These are phyloP conservation scores for Sternotherus odoratus DNA, from an alignment of 2,797 vertebrate species.

Conservation along the genomic window DNA sequence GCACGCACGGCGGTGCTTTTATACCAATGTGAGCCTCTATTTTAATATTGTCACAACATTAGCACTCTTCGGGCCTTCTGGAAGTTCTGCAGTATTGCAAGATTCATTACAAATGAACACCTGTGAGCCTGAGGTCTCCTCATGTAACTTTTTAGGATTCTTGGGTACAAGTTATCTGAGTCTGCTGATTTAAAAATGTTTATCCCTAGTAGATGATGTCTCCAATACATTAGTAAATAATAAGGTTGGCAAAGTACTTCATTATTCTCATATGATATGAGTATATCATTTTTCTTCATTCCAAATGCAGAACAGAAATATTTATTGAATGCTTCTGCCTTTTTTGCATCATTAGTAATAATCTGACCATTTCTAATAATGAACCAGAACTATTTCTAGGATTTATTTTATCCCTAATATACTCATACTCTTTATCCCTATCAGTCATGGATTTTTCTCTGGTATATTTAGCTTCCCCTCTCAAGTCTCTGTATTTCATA, in stretches of 20 bases:
- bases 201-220: no score
- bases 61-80: neutral
- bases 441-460: neutral
- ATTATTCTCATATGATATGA: neutral
- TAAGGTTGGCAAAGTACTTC: constrained; percentile 22
- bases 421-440: constrained; percentile 11
- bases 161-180: no score
- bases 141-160: no score
- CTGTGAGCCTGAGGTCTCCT: neutral
- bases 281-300: neutral
- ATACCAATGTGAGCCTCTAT: neutral
- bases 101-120: neutral
- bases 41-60: neutral
- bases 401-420: neutral
- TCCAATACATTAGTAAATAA: no score
- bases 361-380: neutral
- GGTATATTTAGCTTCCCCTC: neutral
- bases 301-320: neutral
- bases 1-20: neutral
- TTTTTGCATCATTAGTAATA: constrained; percentile 11
- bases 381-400: neutral
- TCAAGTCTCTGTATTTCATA: neutral
- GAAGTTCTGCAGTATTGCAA: neutral
- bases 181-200: no score
- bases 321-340: neutral